Percentiles rank a stretch among this genome's conserved stretches.
These are phyloP conservation scores for Philotrypesis tridentata DNA, from an alignment of 1,140 invertebrate species.

Conservation along the genomic window DNA sequence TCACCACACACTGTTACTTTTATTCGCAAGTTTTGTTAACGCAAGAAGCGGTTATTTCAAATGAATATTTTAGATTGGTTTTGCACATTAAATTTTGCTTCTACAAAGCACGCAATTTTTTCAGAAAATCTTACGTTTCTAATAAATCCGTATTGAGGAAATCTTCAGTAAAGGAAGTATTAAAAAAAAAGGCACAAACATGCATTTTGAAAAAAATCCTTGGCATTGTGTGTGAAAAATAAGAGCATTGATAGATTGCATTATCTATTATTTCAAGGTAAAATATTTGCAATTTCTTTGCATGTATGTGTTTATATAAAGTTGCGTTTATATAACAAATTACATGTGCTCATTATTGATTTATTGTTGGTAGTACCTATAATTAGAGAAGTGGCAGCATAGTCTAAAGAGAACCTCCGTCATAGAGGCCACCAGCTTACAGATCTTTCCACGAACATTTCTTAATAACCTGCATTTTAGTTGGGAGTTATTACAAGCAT, in stretches of 20 bases:
- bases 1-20: constrained; percentile 21
- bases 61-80: neutral
- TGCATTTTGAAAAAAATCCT: constrained; percentile 35
- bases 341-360: constrained; percentile 65
- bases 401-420: constrained; percentile 78
- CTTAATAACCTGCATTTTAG: constrained; percentile 74
- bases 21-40: neutral
- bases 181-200: constrained; percentile 23
- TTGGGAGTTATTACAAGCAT: constrained; percentile 67
- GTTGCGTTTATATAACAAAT: constrained; percentile 46
- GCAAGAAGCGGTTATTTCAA: neutral
- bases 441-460: constrained; percentile 76
- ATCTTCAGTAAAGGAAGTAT: neutral
- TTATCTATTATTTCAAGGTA: constrained; percentile 38
- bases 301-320: constrained; percentile 30
- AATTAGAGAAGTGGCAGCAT: constrained; percentile 79
- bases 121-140: neutral
- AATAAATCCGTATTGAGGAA: neutral
- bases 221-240: constrained; percentile 4
- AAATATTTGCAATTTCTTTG: constrained; percentile 36
- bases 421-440: constrained; percentile 77
- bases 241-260: constrained; percentile 36
- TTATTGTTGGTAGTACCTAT: constrained; percentile 71
- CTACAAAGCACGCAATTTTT: neutral
- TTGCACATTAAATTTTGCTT: neutral